Evolutionary conservation across 2,113 vertebrate genomes (phyloP).

Genomic region (Mobula hypostoma): DNA sequence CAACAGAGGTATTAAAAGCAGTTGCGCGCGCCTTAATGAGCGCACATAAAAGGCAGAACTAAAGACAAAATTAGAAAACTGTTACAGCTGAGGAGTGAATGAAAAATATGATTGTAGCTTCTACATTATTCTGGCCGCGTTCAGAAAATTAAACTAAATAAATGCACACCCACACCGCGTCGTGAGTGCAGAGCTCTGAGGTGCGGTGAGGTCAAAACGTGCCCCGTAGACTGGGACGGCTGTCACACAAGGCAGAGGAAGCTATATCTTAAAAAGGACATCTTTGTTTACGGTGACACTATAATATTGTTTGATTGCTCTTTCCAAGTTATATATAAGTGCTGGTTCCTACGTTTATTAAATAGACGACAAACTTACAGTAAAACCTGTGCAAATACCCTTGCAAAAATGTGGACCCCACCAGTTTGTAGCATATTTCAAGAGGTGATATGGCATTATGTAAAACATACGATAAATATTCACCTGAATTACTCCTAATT

Average conservation of each 20-base stretch:
- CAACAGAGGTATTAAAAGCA: not conserved
- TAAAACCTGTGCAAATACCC: not conserved
- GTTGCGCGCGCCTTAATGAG: not conserved
- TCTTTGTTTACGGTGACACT: not conserved
- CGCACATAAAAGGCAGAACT: not conserved
- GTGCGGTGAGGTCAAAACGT: not conserved
- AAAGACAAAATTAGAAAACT: not conserved
- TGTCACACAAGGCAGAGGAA: not conserved
- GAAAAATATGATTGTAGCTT: not conserved
- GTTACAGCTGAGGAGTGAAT: not conserved
- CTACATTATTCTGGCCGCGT: not conserved
- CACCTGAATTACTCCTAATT: not conserved
- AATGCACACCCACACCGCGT: not conserved
- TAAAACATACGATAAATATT: not conserved
- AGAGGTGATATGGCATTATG: no score
- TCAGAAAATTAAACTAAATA: not conserved
- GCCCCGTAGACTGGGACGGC: not conserved
- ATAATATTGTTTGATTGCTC: not conserved
- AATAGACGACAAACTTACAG: not conserved
- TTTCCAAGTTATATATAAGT: not conserved
- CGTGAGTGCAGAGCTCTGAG: not conserved
- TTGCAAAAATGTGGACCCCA: not conserved
- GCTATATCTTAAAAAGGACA: not conserved
- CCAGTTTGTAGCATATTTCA: not conserved
- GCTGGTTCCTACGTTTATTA: not conserved